These are phyloP conservation scores for Willowsia nigromaculata DNA, from an alignment of 2,888 invertebrate genomes.

Conservation along the genomic window DNA sequence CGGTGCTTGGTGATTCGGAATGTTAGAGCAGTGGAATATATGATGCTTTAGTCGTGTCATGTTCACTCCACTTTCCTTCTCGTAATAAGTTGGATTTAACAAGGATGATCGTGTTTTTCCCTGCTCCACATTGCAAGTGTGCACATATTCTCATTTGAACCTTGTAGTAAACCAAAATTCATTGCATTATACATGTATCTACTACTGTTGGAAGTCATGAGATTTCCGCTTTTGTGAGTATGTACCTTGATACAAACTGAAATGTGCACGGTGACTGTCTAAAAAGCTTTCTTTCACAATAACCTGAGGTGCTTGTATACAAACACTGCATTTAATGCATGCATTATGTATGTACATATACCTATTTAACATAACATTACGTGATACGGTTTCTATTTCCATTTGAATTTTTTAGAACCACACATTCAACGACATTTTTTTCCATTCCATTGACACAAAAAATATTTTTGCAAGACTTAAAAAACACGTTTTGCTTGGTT, in stretches of 20 bases:
- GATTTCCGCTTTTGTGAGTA: not conserved
- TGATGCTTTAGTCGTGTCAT: not conserved
- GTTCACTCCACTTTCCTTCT: slow-evolving; percentile 24
- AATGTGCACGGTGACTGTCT: not conserved
- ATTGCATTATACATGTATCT: slow-evolving; percentile 23
- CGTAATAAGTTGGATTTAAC: slow-evolving; percentile 33
- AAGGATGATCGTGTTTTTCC: slow-evolving; percentile 42
- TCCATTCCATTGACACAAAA: not conserved
- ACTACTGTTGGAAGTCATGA: slow-evolving; percentile 7
- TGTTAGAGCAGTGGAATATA: slow-evolving; percentile 1
- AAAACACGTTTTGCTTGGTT: not conserved
- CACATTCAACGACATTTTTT: not conserved
- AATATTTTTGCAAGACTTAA: not conserved
- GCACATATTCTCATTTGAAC: not conserved
- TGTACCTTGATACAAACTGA: not conserved
- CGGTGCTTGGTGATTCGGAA: slow-evolving; percentile 44
- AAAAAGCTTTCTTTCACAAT: not conserved
- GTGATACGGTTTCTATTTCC: not conserved
- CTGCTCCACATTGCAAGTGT: not conserved
- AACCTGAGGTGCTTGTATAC: slow-evolving; percentile 14
- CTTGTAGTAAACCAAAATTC: not conserved
- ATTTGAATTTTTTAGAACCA: not conserved
- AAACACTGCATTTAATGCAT: not conserved
- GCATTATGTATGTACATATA: not conserved
- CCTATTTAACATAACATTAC: not conserved